Evolutionary conservation across 2,797 vertebrate species (phyloP), one percentile per base, ranked within the genome.

Genomic region (Periparus ater): DNA sequence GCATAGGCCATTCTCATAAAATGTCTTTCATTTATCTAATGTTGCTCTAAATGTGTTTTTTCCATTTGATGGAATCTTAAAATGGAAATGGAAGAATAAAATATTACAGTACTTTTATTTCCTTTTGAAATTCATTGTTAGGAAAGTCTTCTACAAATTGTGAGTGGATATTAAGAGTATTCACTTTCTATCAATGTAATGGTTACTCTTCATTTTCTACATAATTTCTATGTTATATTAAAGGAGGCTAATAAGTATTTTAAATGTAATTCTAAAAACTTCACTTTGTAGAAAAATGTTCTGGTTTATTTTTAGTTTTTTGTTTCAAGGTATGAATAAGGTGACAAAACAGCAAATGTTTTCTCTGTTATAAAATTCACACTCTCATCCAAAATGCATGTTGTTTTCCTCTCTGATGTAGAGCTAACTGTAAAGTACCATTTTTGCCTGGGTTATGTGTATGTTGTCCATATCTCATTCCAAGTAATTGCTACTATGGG

Each of bases 61-160:
- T 68, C 27, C 15, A 53, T 89, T 88, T 23, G 19, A 55, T 75
- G 58, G 15, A 88, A 42, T 84, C 42, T 77, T 81, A 40, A 93
- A 89, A 83, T 85, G 44, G 75, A 95, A 73, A 26, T 75, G 42
- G 45, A 78, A 96, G 66, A 88, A 72, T 34, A 20, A 75, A 86
- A 54, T 81, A 51, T 21, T 75, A 5, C 14, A 55, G 5, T 54
- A 10, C 65, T 94, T 88, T 74, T 57, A 53, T 62, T 85, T 44
- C 11, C 47, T 85, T 82, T 79, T 82, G 25, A 61, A 75, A 18
- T 47, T 74, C 48, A 79, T 7, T 62, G 19, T 76, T 72, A 62
- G 23, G 62, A 78, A 83, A 76, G 22, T 40, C 40, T 68, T 65
- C 5, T 38, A 1, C 9, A 38, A n/a, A 29, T 73, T 66, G 9